These are phyloP conservation scores for Drosophila imparisetae DNA, from an alignment of 2,888 invertebrate species.

Conservation along the genomic window DNA sequence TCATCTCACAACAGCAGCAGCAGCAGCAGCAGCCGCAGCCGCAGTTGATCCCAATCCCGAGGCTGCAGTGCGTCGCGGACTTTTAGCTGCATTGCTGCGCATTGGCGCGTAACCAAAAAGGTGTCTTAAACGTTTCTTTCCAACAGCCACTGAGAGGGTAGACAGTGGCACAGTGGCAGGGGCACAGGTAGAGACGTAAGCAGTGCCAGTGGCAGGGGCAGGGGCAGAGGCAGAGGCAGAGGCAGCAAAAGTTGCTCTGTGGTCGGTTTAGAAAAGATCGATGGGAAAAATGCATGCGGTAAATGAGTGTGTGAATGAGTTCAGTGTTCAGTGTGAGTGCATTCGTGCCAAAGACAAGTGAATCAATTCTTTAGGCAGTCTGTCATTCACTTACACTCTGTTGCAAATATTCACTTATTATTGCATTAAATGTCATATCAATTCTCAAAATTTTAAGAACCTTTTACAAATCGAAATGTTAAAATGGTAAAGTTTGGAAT, in stretches of 20 bases:
- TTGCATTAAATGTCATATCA: neutral
- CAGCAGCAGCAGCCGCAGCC: constrained; percentile 14
- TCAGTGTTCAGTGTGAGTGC: constrained; percentile 13
- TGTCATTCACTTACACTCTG: constrained; percentile 5
- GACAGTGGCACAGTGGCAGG: constrained; percentile 2
- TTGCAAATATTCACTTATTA: neutral
- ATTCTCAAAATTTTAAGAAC: neutral
- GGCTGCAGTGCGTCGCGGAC: constrained; percentile 32
- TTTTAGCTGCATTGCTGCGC: constrained; percentile 56
- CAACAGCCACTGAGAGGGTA: constrained; percentile 13
- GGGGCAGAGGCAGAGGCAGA: constrained; percentile 15
- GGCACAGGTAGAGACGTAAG: neutral
- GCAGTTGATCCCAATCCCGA: constrained; percentile 7
- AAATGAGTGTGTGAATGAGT: constrained; percentile 49
- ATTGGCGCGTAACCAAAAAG: constrained; percentile 73
- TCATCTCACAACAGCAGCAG: constrained; percentile 26
- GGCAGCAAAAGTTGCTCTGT: constrained; percentile 17
- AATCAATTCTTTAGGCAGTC: constrained; percentile 33
- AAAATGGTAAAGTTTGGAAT: neutral
- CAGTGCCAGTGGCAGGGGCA: neutral
- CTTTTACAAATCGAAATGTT: neutral
- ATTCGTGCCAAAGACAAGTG: constrained; percentile 24
- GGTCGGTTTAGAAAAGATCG: constrained; percentile 50
- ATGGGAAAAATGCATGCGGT: constrained; percentile 47
- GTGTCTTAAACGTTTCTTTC: constrained; percentile 74